Evolutionary conservation across 2,797 vertebrate species (phyloP), one percentile per base, ranked within the genome.

Genomic region (Sebastes itinus): DNA sequence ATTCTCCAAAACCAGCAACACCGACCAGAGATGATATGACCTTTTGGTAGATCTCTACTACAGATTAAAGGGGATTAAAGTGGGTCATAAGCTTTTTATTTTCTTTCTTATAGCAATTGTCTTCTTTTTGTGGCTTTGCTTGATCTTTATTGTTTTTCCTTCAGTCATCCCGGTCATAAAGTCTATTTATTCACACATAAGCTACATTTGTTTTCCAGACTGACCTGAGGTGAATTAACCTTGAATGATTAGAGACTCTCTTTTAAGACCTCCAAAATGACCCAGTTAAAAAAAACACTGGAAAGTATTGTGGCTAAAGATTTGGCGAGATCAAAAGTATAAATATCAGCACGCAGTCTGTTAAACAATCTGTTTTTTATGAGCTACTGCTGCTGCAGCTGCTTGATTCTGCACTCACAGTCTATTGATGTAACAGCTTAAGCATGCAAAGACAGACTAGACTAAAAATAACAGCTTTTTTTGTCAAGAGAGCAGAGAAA

Each of bases 381-480:
- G 77, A 82, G 63, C 76, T 63, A 56, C 72, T 80, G 79, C 82
- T 75, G 14, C 79, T 82, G 89, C 78, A 85, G 82, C 79, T 77
- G 83, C 67, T 68, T 81, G 77, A 79, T 81, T 85, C 52, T 84
- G 63, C 63, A 65, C 78, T 83, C 81, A 73, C 60, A 66, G 68
- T 84, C 73, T 78, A 87, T 75, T 80, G 80, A 89, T 86, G 85
- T 77, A 70, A 80, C 80, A 76, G 60, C 86, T 78, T 85, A 76
- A 81, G 81, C 83, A 85, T 85, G 73, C 65, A 83, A 77, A 64
- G 58, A 84, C 59, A 78, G 52, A 82, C 56, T 8, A 27, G 63
- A 78, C 87, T 89, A 91, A 91, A 93, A 90, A 91, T 89, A 91
- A 82, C 87, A 65, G 46, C 30, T 80, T 55, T 81, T 58, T 87